Base-by-base conservation (phyloP, 2,113 vertebrate genomes). In the Peromyscus californicus region DNA sequence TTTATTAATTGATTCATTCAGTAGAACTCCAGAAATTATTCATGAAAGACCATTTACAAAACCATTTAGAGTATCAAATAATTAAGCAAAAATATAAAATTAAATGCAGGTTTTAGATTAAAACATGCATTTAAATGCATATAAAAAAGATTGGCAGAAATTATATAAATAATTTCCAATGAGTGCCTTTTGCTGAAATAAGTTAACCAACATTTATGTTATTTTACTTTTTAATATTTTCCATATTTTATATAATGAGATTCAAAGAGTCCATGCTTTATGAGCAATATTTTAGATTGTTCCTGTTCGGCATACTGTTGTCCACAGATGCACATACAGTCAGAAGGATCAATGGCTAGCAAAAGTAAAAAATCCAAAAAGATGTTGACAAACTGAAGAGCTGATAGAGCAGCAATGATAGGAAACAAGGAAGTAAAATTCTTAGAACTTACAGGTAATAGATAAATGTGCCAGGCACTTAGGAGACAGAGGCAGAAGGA, bases 161-260 rank as follows among this genome's bases (percentile, higher is more conserved):
- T 93, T 42, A 89, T 8, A 92, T 9, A 22, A 82, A 88, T 82
- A 90, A 54, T 51, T 74, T 10, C 15, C 54, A 84, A 15, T 69
- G 51, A 67, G 54, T 87, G n/a, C 21, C 54, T 89, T 85, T 94
- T 51, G 93, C 51, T 90, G 5, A 92, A 95, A 95, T 85, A 76
- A 91, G 36, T 39, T 93, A 45, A 89, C 1, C 51, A 2, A 67
- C 3, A 84, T 83, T 75, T 84, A 69, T 48, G n/a, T 54, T 51
- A 93, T 83, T 79, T 92, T 96, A 93, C 57, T 93, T 93, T 85
- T 83, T 61, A 82, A 83, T 83, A 83, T 87, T 76, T 78, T 93
- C 33, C 24, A 57, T 83, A 36, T 93, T 95, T 95, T 96, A 39
- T 61, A 11, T 93, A 96, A 91, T 63, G 48, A 83, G 19, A 51